Base-by-base conservation (phyloP, 92 coral and sea anemone species). In the Isaurus tuberculatus region DNA sequence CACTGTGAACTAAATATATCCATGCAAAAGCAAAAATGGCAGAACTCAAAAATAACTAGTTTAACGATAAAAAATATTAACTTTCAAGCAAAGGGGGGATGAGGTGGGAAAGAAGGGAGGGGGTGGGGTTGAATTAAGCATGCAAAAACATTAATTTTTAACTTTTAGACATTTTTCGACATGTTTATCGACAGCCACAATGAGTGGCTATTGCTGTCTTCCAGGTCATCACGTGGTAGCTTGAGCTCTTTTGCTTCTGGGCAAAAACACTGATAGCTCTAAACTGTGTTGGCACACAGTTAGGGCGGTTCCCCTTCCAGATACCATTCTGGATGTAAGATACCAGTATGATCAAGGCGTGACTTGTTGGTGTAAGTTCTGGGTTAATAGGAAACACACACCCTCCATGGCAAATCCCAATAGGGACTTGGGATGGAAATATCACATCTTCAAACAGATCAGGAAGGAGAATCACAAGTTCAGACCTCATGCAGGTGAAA, bases 131-230 rank as follows among this genome's bases (percentile, higher is more conserved):
- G n/a, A n/a, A n/a, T n/a, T n/a, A n/a, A n/a, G n/a, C n/a, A n/a
- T 57, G 5, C n/a, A n/a, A 57, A 0, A 2, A 11, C 26, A 57
- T 19, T 3, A 57, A 57, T 57, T 11, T n/a, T 57, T 1, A 1
- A 9, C 2, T 9, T 23, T 6, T n/a, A 3, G 65, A 23, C 19
- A 57, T 19, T 57, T n/a, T 9, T 7, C 3, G 9, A 11, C 10
- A 9, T 19, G 29, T 69, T 27, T 73, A 73, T 42, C 68, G 36
- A 57, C 81, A 75, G 9, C 81, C 81, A 30, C 81, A 75, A 17
- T 23, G 65, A 0, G 60, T 32, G 6, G 23, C 66, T n/a, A 53
- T 19, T 3, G 81, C 67, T 29, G 65, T 32, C 67, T 75, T 33
- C 81, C 81, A 75, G 6, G 37, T n/a, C 36, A 16, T 33, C 13